A percentile compares a stretch with the other conserved stretches of the same genome.
phyloP scores from a whole-genome alignment of 2,797 vertebrate genomes.

The Parambassis ranga region DNA sequence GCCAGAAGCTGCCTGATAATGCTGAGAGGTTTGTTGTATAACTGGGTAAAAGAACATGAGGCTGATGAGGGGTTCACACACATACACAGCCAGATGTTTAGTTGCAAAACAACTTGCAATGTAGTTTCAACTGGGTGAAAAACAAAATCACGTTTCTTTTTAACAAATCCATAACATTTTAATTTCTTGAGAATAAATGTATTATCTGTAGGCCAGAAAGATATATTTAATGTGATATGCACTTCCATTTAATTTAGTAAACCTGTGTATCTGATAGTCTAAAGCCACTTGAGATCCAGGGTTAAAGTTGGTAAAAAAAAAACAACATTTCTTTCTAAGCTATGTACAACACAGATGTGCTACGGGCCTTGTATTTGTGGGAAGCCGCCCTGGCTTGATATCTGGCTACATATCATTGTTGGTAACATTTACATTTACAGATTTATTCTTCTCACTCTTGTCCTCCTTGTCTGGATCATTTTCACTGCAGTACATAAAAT shows the following conservation, averaged over 20 bases:
- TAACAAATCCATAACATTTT: no score
- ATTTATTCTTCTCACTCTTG: background rate
- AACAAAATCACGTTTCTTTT: no score
- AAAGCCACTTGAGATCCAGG: no score
- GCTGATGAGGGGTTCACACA: background rate
- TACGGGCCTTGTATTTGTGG: background rate
- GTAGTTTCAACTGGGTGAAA: no score
- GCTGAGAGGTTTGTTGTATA: conserved; percentile 8
- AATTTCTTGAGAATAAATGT: no score
- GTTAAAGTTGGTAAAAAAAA: no score
- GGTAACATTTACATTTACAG: background rate
- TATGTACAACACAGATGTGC: background rate
- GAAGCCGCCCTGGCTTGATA: background rate
- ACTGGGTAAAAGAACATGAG: conserved; percentile 28
- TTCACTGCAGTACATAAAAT: background rate
- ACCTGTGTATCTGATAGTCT: no score
- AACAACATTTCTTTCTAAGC: no score
- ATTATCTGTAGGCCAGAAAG: no score
- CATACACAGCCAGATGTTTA: background rate
- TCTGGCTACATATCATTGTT: background rate
- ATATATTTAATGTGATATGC: no score
- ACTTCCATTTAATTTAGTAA: no score
- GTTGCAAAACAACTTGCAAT: no score
- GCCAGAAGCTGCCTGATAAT: conserved; percentile 11
- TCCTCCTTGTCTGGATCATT: background rate